Evolutionary conservation across 2,113 vertebrate species (phyloP).

Genomic region (Grus americana): DNA sequence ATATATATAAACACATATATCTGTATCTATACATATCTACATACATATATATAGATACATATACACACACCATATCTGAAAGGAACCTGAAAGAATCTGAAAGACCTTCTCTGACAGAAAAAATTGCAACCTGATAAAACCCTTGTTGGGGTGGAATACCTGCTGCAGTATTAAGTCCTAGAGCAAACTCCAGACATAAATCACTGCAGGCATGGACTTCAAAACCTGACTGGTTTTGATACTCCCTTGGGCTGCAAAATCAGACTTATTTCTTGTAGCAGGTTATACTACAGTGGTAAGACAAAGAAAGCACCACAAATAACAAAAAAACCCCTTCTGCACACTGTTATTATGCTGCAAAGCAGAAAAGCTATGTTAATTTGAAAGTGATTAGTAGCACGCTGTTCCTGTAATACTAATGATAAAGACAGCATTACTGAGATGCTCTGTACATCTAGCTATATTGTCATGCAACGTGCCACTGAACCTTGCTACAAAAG

Average conservation of each 20-base stretch:
- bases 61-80: background rate
- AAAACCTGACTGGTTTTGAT: background rate
- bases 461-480: background rate
- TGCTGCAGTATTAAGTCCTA: background rate
- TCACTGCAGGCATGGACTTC: background rate
- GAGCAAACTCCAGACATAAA: background rate
- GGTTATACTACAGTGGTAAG: background rate
- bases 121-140: background rate
- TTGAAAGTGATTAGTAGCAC: background rate
- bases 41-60: background rate
- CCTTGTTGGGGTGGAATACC: background rate
- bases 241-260: background rate
- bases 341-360: background rate
- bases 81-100: background rate
- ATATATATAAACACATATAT: background rate
- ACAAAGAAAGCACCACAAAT: background rate
- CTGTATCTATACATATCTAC: background rate
- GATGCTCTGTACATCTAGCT: background rate
- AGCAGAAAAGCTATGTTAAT: background rate
- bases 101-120: background rate
- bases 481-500: background rate
- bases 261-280: background rate
- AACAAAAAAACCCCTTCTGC: background rate
- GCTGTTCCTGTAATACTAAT: background rate
- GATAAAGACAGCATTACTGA: background rate